Evolutionary conservation across 2,113 vertebrate species (phyloP).

Genomic region (Ciconia maguari): DNA sequence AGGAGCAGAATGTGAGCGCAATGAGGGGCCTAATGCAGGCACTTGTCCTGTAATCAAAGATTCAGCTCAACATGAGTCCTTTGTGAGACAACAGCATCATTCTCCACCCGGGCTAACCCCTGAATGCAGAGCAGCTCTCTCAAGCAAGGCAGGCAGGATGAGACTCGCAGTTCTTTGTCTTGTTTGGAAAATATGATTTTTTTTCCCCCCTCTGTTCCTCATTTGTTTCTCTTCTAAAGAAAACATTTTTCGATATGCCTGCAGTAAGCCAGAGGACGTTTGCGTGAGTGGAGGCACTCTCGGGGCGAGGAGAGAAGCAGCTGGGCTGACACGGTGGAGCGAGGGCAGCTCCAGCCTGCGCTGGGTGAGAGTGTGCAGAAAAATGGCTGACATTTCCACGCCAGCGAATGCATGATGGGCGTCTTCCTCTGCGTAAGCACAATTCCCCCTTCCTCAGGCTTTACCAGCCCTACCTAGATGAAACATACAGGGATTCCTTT

Average conservation of each 20-base stretch:
- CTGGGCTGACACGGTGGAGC: slow-evolving; percentile 43
- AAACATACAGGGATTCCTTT: not conserved
- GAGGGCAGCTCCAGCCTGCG: slow-evolving; percentile 36
- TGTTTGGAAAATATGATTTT: slow-evolving; percentile 39
- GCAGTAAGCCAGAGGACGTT: slow-evolving; percentile 2
- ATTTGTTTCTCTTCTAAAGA: not conserved
- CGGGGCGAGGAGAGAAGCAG: not conserved
- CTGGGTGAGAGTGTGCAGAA: slow-evolving; percentile 5
- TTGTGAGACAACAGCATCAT: slow-evolving; percentile 62
- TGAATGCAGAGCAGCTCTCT: slow-evolving; percentile 51
- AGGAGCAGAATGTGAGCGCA: slow-evolving; percentile 42
- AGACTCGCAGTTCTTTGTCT: slow-evolving; percentile 24
- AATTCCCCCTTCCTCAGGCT: not conserved
- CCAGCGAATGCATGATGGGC: not conserved
- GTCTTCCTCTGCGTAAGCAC: slow-evolving; percentile 45
- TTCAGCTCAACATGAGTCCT: slow-evolving; percentile 67
- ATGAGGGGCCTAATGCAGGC: slow-evolving; percentile 62
- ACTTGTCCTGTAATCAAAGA: slow-evolving; percentile 67
- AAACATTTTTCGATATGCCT: not conserved
- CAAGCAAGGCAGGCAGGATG: slow-evolving; percentile 24
- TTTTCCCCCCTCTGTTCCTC: not conserved
- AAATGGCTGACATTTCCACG: slow-evolving; percentile 58
- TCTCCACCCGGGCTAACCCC: not conserved
- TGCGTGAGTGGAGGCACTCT: not conserved
- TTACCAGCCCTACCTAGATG: not conserved